A percentile compares a stretch with the other conserved stretches of the same genome.
Conservation (phyloP, 2,113 vertebrate genomes). For the Dipodomys ordii region DNA sequence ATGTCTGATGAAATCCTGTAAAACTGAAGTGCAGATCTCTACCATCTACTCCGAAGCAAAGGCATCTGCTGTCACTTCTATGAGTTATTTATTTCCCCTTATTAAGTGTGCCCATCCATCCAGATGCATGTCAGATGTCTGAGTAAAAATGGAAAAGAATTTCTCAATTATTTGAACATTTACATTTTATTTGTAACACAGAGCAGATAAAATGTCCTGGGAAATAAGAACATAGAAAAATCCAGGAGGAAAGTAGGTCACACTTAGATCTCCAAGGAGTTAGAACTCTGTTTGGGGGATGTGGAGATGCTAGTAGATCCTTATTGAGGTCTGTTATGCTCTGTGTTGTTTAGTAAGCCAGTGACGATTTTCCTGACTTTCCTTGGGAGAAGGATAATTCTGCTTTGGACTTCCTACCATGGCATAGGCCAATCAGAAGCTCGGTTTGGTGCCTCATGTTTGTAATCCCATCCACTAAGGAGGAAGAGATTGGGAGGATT, state of each 20-base stretch:
- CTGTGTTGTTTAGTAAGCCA: neutral
- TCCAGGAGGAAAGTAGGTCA: neutral
- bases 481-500: no score
- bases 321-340: neutral
- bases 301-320: neutral
- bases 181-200: neutral
- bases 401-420: neutral
- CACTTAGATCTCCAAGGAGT: neutral
- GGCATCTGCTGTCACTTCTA: slow-evolving; percentile 24
- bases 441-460: no score
- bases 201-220: neutral
- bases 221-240: neutral
- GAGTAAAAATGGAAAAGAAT: slow-evolving; percentile 12
- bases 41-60: slow-evolving; percentile 38
- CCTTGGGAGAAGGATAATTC: neutral
- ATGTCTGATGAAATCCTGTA: slow-evolving; percentile 54
- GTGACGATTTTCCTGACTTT: slow-evolving; percentile 7
- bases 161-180: slow-evolving; percentile 30
- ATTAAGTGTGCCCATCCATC: slow-evolving; percentile 31
- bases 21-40: slow-evolving; percentile 40
- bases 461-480: no score
- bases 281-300: neutral
- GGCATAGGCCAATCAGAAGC: neutral
- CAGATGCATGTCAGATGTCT: neutral
- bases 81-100: slow-evolving; percentile 67